Evolutionary conservation across 35 echinoderm and acorn worm species (phyloP).

Genomic region (Anneissia japonica): DNA sequence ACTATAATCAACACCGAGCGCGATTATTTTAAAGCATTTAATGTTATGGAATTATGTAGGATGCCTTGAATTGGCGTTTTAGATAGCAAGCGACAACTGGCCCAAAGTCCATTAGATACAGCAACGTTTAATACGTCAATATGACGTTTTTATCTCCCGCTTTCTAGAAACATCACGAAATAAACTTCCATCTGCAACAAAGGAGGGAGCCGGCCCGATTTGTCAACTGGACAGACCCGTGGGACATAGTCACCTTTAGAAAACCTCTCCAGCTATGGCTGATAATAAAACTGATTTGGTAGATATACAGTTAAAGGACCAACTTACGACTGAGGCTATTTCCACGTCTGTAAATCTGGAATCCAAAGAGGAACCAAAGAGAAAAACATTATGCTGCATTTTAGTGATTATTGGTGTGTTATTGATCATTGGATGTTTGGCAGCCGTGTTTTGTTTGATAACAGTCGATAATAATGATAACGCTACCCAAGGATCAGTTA

Average conservation of each 20-base stretch:
- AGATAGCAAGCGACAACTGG: background rate
- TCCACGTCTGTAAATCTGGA: background rate
- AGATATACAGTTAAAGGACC: background rate
- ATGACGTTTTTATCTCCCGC: background rate
- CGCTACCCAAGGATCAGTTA: background rate
- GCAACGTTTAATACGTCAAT: background rate
- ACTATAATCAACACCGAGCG: background rate
- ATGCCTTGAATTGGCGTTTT: background rate
- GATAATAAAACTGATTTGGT: background rate
- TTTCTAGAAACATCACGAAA: too few species aligned
- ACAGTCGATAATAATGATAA: background rate
- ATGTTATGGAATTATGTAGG: slow-evolving; percentile 1
- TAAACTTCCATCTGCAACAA: too few species aligned
- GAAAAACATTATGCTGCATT: background rate
- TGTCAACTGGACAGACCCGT: too few species aligned
- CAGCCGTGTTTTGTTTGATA: background rate
- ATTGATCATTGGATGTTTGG: background rate
- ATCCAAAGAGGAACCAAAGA: background rate
- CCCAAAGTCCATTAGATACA: background rate
- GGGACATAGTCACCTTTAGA: too few species aligned
- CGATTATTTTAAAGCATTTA: background rate
- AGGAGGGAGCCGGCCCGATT: too few species aligned
- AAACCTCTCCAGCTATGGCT: background rate
- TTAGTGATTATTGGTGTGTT: background rate
- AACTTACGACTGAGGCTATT: background rate